phyloP scores from a whole-genome alignment of 2,888 invertebrate species.

The Athalia circularis region DNA sequence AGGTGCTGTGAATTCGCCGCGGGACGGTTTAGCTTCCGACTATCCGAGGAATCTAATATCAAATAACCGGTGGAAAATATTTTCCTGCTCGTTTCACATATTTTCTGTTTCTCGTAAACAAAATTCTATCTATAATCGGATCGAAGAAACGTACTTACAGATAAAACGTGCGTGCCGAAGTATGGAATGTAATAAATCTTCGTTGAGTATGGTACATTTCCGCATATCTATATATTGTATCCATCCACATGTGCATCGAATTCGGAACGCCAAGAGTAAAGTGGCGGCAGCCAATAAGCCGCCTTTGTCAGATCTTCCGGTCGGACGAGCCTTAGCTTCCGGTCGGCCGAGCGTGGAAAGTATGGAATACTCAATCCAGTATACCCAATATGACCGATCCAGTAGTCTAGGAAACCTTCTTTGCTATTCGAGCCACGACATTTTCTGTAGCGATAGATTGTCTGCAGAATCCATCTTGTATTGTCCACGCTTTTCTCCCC shows the following conservation, averaged over 20 bases:
- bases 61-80: too few species aligned
- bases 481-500: conserved; percentile 39
- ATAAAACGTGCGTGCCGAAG: too few species aligned
- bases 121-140: too few species aligned
- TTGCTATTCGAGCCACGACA: conserved; percentile 60
- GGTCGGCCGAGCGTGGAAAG: conserved; percentile 66
- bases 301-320: conserved; percentile 70
- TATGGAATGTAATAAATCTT: neutral
- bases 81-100: neutral
- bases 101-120: neutral
- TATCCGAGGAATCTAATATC: too few species aligned
- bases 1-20: too few species aligned
- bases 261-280: conserved; percentile 49
- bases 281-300: conserved; percentile 68
- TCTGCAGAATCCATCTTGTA: conserved; percentile 45
- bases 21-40: too few species aligned
- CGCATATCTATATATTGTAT: neutral
- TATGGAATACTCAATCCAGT: conserved; percentile 69
- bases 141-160: too few species aligned
- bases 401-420: conserved; percentile 34
- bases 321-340: conserved; percentile 66
- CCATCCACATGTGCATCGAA: conserved; percentile 37
- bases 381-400: conserved; percentile 60
- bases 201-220: neutral
- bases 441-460: conserved; percentile 48